Evolutionary conservation across 2,113 vertebrate genomes (phyloP).

Genomic region (Vombatus ursinus): DNA sequence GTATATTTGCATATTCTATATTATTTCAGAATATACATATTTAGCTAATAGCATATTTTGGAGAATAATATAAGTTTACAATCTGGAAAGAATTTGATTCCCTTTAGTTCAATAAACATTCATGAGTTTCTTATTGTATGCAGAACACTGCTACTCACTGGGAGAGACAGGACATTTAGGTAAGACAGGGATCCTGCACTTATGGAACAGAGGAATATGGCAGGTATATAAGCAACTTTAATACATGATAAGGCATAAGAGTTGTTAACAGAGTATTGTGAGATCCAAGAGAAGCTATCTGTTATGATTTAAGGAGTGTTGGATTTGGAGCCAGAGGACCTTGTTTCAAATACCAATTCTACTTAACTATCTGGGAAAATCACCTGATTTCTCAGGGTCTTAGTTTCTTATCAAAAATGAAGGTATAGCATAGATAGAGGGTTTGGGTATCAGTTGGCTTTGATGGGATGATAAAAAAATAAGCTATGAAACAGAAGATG

Average conservation of each 20-base stretch:
- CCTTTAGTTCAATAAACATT: not conserved
- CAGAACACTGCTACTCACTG: not conserved
- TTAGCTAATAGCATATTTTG: not conserved
- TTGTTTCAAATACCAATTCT: not conserved
- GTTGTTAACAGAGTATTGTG: not conserved
- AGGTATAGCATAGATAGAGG: no score
- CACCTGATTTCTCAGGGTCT: not conserved
- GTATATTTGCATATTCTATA: not conserved
- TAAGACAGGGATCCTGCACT: not conserved
- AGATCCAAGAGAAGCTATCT: not conserved
- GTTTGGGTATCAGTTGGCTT: no score
- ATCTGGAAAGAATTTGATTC: not conserved
- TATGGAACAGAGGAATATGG: not conserved
- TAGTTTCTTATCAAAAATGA: not conserved
- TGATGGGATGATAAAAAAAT: no score
- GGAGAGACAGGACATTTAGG: not conserved
- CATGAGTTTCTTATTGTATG: not conserved
- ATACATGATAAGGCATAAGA: not conserved
- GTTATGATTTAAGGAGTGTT: not conserved
- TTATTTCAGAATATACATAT: not conserved
- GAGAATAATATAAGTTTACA: not conserved
- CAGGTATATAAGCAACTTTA: not conserved
- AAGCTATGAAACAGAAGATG: no score
- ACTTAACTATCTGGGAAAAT: not conserved
- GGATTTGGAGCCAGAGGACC: not conserved